A percentile compares a stretch with the other conserved stretches of the same genome.
phyloP scores from a whole-genome alignment of 92 coral and sea anemone species.

The Hydrozoanthus gracilis region DNA sequence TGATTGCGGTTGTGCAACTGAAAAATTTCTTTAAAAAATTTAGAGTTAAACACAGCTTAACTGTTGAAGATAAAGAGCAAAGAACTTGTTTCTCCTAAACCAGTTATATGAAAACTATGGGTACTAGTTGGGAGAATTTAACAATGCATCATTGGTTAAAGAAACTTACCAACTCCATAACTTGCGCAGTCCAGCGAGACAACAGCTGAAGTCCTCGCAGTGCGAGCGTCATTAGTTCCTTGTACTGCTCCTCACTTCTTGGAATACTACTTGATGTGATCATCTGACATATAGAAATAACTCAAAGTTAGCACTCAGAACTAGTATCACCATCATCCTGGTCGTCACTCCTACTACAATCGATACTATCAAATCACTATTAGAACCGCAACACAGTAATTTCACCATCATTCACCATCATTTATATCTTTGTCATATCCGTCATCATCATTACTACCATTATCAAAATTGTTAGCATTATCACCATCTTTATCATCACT shows the following conservation, averaged over 20 bases:
- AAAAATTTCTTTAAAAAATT: too few species aligned
- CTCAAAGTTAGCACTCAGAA: neutral
- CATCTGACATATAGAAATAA: constrained; percentile 67
- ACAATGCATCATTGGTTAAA: too few species aligned
- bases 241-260: constrained; percentile 76
- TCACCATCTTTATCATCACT: neutral
- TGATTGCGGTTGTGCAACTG: too few species aligned
- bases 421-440: neutral
- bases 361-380: too few species aligned
- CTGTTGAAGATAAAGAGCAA: neutral
- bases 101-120: neutral
- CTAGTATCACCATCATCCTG: too few species aligned
- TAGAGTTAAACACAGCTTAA: too few species aligned
- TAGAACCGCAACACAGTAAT: neutral
- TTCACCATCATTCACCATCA: neutral
- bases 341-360: too few species aligned
- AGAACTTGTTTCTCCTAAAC: neutral
- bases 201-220: constrained; percentile 88
- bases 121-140: too few species aligned
- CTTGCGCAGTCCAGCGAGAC: constrained; percentile 96
- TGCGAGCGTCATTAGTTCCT: constrained; percentile 84
- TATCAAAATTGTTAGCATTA: neutral
- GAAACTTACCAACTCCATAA: constrained; percentile 84
- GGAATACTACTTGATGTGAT: constrained; percentile 84
- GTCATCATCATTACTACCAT: neutral